These are phyloP conservation scores for Hyles vespertilio DNA, from an alignment of 1,140 invertebrate species.

Conservation along the genomic window DNA sequence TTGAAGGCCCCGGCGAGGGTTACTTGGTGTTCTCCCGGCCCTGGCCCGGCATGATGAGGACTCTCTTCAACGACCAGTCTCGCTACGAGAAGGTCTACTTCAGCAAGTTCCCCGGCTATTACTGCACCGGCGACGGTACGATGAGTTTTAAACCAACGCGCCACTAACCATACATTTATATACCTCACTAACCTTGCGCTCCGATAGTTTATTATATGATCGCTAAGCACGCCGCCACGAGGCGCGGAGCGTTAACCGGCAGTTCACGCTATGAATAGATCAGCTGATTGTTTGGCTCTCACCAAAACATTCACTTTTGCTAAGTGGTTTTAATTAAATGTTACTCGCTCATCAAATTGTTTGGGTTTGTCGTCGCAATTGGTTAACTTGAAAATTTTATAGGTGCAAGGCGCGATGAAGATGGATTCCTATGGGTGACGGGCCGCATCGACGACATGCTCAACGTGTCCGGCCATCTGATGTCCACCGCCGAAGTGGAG, in stretches of 20 bases:
- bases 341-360: too few relatives aligned
- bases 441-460: slow-evolving; percentile 98
- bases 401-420: slow-evolving; percentile 92
- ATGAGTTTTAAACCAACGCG: too few relatives aligned
- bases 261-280: too few relatives aligned
- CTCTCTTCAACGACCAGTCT: slow-evolving; percentile 93
- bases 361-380: too few relatives aligned
- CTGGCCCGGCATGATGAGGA: slow-evolving; percentile 98
- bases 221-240: too few relatives aligned
- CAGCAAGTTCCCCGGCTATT: slow-evolving; percentile 95
- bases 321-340: too few relatives aligned
- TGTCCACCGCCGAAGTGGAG: slow-evolving; percentile 98
- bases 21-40: slow-evolving; percentile 95
- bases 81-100: slow-evolving; percentile 97
- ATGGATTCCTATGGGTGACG: slow-evolving; percentile 98
- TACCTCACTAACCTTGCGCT: too few relatives aligned
- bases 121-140: slow-evolving; percentile 97
- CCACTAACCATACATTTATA: too few relatives aligned
- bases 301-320: too few relatives aligned
- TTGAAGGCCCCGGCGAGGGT: slow-evolving; percentile 93
- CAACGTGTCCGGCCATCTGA: slow-evolving; percentile 97
- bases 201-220: too few relatives aligned
- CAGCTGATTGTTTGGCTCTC: too few relatives aligned
- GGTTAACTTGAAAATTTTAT: slow-evolving; percentile 17
- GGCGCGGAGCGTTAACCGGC: too few relatives aligned